These are phyloP conservation scores for Lepidurus arcticus DNA, from an alignment of 1,140 invertebrate species.

Conservation along the genomic window DNA sequence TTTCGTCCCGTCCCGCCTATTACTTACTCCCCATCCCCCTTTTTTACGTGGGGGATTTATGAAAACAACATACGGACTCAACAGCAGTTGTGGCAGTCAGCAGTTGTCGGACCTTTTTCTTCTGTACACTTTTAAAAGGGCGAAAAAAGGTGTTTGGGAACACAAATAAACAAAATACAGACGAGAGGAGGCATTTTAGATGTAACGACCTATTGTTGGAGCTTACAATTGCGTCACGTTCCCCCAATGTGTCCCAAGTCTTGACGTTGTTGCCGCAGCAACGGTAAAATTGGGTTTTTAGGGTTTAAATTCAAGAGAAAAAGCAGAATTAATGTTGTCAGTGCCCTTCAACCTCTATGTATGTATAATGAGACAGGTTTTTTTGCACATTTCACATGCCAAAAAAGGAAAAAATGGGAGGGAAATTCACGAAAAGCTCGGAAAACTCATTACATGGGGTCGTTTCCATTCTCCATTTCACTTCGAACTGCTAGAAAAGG, in stretches of 20 bases:
- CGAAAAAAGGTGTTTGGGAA: neutral
- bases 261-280: neutral
- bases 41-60: neutral
- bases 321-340: neutral
- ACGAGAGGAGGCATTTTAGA: neutral
- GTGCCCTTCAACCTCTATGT: neutral
- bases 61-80: neutral
- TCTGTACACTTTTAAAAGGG: neutral
- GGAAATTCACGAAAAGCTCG: too few relatives aligned
- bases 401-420: too few relatives aligned
- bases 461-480: too few relatives aligned
- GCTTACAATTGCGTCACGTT: neutral
- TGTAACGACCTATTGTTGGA: conserved; percentile 15
- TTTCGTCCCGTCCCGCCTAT: neutral
- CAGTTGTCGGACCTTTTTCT: neutral
- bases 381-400: neutral
- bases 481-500: too few relatives aligned
- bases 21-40: neutral
- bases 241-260: neutral
- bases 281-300: neutral
- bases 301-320: neutral
- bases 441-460: too few relatives aligned
- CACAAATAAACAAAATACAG: conserved; percentile 1
- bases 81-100: neutral
- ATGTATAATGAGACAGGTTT: neutral